phyloP scores from a whole-genome alignment of 2,113 vertebrate genomes.

The Ciconia maguari region DNA sequence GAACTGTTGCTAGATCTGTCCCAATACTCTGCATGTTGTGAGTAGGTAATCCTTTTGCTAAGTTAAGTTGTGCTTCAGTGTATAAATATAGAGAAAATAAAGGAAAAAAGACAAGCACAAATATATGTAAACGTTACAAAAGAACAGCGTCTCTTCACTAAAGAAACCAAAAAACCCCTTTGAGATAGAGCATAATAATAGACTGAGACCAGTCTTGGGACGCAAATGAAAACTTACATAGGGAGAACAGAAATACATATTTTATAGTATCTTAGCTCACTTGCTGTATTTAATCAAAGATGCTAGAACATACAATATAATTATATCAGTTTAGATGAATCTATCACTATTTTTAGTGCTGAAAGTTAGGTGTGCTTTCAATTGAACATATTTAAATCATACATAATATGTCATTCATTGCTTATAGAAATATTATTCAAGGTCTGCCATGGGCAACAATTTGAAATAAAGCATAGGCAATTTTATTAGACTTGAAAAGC shows the following conservation, averaged over 20 bases:
- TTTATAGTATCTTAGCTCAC: background rate
- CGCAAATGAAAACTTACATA: background rate
- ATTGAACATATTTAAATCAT: background rate
- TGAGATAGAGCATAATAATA: background rate
- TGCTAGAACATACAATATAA: background rate
- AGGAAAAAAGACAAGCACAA: background rate
- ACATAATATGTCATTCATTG: background rate
- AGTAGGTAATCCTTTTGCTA: slow-evolving; percentile 14
- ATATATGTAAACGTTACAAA: background rate
- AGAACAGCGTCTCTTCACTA: background rate
- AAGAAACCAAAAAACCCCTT: background rate
- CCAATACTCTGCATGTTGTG: slow-evolving; percentile 35
- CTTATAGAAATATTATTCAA: background rate
- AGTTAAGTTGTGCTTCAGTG: background rate
- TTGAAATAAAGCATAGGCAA: background rate
- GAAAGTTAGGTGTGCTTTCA: background rate
- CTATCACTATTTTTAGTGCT: background rate
- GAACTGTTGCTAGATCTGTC: slow-evolving; percentile 47
- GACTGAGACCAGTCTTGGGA: background rate
- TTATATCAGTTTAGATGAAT: background rate
- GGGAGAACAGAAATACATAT: background rate
- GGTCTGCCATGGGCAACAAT: background rate
- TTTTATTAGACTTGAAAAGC: slow-evolving; percentile 38
- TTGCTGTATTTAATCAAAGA: background rate
- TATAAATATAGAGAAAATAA: background rate